These are phyloP conservation scores for Callimorpha dominula DNA, from an alignment of 2,888 invertebrate genomes.

Conservation along the genomic window DNA sequence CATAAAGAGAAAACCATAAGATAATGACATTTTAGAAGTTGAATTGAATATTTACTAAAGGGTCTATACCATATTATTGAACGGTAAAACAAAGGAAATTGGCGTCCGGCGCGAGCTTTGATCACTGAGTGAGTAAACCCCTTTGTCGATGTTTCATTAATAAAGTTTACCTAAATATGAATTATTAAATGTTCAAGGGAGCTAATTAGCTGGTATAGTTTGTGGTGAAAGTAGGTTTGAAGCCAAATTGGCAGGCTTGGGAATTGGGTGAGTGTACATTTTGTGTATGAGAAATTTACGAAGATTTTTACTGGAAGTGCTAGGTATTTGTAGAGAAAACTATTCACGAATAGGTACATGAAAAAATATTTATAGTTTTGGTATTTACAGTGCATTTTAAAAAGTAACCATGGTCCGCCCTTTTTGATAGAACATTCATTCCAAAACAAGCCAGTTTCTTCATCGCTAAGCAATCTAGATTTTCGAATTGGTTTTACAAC, in stretches of 20 bases:
- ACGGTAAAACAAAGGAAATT: constrained; percentile 54
- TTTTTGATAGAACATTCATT: no score
- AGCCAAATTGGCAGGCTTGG: constrained; percentile 58
- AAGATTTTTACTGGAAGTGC: constrained; percentile 41
- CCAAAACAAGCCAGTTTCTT: no score
- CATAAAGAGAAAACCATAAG: constrained; percentile 28
- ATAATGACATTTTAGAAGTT: constrained; percentile 49
- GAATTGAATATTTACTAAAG: constrained; percentile 48
- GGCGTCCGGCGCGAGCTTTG: constrained; percentile 47
- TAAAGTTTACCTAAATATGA: constrained; percentile 46
- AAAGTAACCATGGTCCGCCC: no score
- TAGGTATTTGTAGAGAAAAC: not conserved
- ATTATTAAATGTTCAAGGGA: constrained; percentile 37
- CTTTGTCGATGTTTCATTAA: constrained; percentile 51
- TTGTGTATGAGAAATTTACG: constrained; percentile 42
- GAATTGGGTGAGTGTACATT: constrained; percentile 56
- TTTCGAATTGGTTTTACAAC: no score
- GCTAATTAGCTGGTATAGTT: constrained; percentile 55
- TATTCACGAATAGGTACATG: not conserved
- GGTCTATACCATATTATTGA: constrained; percentile 38
- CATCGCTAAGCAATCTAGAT: no score
- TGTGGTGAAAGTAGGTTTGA: constrained; percentile 34
- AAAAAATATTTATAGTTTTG: not conserved
- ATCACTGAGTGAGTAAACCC: constrained; percentile 49
- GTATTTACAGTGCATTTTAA: not conserved